Evolutionary conservation across 2,113 vertebrate genomes (phyloP), one percentile per base, ranked within the genome.

Genomic region (Tauraco erythrolophus): DNA sequence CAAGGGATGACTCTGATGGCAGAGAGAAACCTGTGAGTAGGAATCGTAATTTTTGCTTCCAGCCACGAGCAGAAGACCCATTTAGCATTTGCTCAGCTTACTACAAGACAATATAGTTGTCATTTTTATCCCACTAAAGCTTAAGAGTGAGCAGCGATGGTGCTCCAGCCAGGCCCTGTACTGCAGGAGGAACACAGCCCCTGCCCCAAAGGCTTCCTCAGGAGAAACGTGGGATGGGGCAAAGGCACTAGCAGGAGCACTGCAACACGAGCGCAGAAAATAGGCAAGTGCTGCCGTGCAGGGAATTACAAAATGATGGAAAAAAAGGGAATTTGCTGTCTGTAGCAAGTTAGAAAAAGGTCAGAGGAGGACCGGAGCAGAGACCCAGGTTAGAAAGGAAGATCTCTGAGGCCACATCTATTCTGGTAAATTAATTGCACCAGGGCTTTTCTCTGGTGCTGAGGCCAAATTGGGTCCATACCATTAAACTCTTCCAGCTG

Each of bases 141-240:
- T 56, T 46, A 30, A 76, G 12, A 30, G 22, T 0, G 1, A 79
- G 41, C 0, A 1, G 70, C 31, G 25, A 53, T 37, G 25, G 27
- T n/a, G 43, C 43, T 62, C 43, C 23, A 69, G 35, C 35, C 27
- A 51, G 65, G 6, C 21, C 33, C 41, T 14, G 13, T 18, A 5
- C 31, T 56, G 33, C 43, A 65, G 53, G n/a, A 71, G 54, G 37
- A 28, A 14, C 35, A 21, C 33, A 46, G n/a, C 19, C 46, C n/a
- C 17, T 48, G 45, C 60, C 25, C 19, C 46, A 50, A 45, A 61
- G 53, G 11, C 48, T 74, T 61, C 41, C 5, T 2, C 51, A 50
- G 54, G 21, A 84, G 60, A 51, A 43, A 45, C 0, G 0, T 19
- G 10, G 28, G 33, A 16, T 37, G 35, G 33, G 64, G 37, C 28